Base-by-base conservation (phyloP, 2,113 vertebrate genomes). In the Gopherus evgoodei region DNA sequence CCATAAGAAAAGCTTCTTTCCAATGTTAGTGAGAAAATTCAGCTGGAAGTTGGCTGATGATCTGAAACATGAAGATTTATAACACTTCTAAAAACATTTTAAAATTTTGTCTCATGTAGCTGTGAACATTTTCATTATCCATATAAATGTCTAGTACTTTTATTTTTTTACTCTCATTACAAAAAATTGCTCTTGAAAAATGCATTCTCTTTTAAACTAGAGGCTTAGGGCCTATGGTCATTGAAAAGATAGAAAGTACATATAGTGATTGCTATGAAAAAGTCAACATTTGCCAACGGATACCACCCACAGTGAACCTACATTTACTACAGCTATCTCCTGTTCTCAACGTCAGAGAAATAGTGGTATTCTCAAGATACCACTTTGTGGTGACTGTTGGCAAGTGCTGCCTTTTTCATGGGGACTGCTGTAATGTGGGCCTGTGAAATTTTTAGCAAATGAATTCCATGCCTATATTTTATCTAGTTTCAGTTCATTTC, bases 401-500 rank as follows among this genome's bases (percentile, higher is more conserved):
- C 57, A 29, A 91, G n/a, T 42, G 65, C 79, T 88, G n/a, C 0
- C 76, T 96, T 97, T 94, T 47, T 92, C 91, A 86, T 85, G 54
- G 75, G 89, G 57, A 90, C 13, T 57, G n/a, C 49, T 87, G 57
- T 38, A 92, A 79, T 69, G 89, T 79, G 65, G 31, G 65, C 86
- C 93, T 82, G 50, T 47, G 86, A 12, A 72, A 62, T 29, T 62
- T 86, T 88, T 0, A 81, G 83, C 35, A 93, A 95, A 96, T 91
- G 90, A 86, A 95, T 94, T 84, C 50, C 62, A 52, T 91, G 96
- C 84, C 83, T 92, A 52, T 80, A 1, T 90, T 96, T 93, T 83
- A 92, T 96, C 42, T 42, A 78, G 38, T 78, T 78, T 44, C 75
- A 78, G 42, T 78, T 95, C 85, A 52, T 54, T 86, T 0, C 75